Evolutionary conservation across 2,888 invertebrate genomes (phyloP).

Genomic region (Tipula confusa): DNA sequence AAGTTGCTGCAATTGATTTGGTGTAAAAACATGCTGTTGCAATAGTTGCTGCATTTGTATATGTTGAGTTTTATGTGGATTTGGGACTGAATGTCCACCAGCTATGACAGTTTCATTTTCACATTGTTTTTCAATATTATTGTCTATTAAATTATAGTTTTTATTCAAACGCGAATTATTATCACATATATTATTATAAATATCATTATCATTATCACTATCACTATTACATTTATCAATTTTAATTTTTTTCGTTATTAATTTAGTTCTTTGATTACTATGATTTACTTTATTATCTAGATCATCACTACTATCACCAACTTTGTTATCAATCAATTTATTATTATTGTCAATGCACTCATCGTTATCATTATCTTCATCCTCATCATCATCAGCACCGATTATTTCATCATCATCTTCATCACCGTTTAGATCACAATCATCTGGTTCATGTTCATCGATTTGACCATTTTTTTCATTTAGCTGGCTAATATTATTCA

Average conservation of each 20-base stretch:
- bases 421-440: neutral
- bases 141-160: neutral
- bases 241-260: neutral
- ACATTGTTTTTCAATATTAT: neutral
- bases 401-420: neutral
- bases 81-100: neutral
- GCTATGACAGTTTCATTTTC: neutral
- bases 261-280: neutral
- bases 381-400: neutral
- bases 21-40: conserved; percentile 36
- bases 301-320: conserved; percentile 26
- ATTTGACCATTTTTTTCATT: neutral
- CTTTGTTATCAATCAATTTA: neutral
- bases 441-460: neutral
- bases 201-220: conserved; percentile 5
- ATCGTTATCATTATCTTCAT: conserved; percentile 6
- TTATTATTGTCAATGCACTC: conserved; percentile 29
- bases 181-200: conserved; percentile 5
- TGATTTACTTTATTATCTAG: neutral
- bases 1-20: conserved; percentile 34
- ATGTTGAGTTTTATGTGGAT: conserved; percentile 32
- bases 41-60: conserved; percentile 34
- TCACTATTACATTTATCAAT: neutral
- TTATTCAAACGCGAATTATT: neutral
- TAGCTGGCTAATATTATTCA: neutral